phyloP scores from a whole-genome alignment of 2,113 vertebrate genomes.

The Galemys pyrenaicus region DNA sequence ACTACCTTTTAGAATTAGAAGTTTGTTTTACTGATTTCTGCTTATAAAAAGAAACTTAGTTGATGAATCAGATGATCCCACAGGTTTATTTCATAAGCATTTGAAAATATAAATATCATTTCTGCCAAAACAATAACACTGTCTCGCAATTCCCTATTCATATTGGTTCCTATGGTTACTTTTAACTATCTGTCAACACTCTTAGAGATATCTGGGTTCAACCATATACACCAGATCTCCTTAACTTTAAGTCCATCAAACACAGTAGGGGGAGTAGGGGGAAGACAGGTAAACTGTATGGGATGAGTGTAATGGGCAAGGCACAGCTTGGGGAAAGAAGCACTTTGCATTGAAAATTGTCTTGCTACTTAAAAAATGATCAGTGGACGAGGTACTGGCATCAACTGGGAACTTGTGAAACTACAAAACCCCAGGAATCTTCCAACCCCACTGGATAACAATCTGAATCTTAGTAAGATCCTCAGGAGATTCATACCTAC shows the following conservation, averaged over 20 bases:
- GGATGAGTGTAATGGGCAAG: background rate
- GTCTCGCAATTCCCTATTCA: background rate
- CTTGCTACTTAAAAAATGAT: background rate
- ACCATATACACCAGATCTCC: background rate
- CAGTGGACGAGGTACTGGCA: background rate
- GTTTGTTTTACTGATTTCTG: background rate
- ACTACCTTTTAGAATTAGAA: background rate
- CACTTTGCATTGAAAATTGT: background rate
- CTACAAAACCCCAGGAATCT: background rate
- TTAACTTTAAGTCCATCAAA: constrained; percentile 7
- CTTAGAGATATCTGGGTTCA: background rate
- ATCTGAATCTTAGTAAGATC: constrained; percentile 11
- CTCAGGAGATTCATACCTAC: background rate
- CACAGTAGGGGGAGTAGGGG: background rate
- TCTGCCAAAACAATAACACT: background rate
- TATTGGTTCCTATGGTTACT: background rate
- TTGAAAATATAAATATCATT: constrained; percentile 24
- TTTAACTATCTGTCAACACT: background rate
- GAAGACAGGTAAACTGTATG: background rate
- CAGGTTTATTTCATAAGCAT: background rate
- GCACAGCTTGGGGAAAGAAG: background rate
- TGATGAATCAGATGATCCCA: background rate
- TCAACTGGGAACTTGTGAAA: background rate
- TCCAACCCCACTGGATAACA: background rate
- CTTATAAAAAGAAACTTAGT: background rate